Conservation (phyloP, 2,113 vertebrate species). For the Heterotilapia buettikoferi region DNA sequence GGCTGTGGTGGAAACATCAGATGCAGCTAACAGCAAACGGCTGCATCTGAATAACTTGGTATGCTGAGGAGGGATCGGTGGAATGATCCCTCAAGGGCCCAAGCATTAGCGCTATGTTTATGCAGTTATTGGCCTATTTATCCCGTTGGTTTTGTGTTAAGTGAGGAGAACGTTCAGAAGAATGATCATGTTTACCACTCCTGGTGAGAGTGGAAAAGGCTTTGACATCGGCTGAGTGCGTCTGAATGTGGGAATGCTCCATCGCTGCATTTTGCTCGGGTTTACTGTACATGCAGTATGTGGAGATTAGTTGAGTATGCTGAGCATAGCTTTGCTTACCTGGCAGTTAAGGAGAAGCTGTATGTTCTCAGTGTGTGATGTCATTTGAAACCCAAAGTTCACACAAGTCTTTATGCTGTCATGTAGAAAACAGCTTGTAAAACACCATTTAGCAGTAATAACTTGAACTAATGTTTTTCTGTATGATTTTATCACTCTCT, state of each 20-base stretch:
- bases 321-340: background rate
- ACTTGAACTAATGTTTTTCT: background rate
- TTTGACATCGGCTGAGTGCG: background rate
- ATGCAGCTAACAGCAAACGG: background rate
- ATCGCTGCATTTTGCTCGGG: background rate
- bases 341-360: background rate
- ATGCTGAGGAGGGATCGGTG: constrained; percentile 25
- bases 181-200: constrained; percentile 6
- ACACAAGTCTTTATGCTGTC: background rate
- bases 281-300: background rate
- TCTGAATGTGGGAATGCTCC: background rate
- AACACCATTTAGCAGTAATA: background rate
- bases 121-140: constrained; percentile 57
- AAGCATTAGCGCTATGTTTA: constrained; percentile 62
- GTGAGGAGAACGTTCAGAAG: constrained; percentile 27
- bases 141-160: constrained; percentile 50
- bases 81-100: constrained; percentile 43
- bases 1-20: background rate
- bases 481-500: background rate
- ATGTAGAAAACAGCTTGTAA: background rate
- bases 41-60: constrained; percentile 28
- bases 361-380: background rate
- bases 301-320: background rate
- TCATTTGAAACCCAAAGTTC: background rate
- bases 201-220: background rate